phyloP scores from a whole-genome alignment of 2,797 vertebrate species.

The Hafferia zeledoni region DNA sequence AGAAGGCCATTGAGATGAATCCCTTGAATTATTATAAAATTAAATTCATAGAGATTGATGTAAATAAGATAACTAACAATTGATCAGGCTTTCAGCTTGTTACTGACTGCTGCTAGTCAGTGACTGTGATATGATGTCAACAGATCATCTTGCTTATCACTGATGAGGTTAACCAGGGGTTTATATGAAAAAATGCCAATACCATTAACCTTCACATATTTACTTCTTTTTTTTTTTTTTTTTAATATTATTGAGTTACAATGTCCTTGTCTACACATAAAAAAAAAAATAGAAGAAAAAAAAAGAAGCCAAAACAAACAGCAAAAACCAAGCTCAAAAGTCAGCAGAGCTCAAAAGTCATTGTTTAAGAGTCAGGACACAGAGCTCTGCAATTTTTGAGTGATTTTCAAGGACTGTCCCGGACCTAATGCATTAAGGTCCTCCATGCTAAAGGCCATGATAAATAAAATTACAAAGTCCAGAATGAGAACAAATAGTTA shows the following conservation, averaged over 20 bases:
- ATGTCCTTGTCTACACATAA: neutral
- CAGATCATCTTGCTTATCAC: neutral
- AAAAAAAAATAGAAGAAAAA: neutral
- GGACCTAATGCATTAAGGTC: neutral
- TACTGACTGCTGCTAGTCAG: neutral
- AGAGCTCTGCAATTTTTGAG: neutral
- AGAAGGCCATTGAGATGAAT: neutral
- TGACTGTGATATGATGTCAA: neutral
- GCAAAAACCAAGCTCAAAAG: neutral
- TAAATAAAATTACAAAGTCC: neutral
- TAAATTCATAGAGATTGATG: neutral
- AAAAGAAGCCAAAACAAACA: neutral
- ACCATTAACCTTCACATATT: neutral
- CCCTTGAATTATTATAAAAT: neutral
- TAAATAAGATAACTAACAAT: neutral
- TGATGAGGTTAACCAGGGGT: neutral
- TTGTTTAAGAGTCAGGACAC: neutral
- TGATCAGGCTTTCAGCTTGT: neutral
- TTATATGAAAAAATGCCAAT: neutral
- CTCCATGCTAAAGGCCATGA: neutral
- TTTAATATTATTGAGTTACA: neutral
- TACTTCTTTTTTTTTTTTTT: neutral
- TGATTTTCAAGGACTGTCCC: neutral
- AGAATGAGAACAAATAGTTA: neutral
- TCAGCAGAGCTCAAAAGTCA: neutral